Conservation (phyloP, 1,140 invertebrate genomes). For the Diuraphis noxia region DNA sequence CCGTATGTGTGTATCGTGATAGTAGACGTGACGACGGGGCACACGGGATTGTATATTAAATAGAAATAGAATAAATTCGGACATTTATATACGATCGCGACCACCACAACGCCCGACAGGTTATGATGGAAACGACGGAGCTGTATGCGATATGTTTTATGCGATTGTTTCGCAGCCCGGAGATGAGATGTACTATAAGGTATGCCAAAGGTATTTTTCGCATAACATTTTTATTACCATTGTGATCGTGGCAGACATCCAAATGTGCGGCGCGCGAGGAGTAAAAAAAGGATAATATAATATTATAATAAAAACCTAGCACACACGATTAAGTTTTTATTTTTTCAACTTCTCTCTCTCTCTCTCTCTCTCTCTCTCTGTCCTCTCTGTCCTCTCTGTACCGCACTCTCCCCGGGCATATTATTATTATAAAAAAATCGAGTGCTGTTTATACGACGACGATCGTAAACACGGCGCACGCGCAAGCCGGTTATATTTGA, state of each 20-base stretch:
- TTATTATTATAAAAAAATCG: too few species aligned
- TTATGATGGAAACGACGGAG: not conserved
- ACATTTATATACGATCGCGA: not conserved
- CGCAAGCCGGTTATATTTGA: constrained; percentile 39
- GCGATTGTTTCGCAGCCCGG: not conserved
- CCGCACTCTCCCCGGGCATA: not conserved
- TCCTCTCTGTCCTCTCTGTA: not conserved
- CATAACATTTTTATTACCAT: constrained; percentile 15
- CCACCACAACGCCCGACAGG: not conserved
- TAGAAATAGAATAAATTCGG: too few species aligned
- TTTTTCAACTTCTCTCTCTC: not conserved
- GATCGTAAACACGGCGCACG: constrained; percentile 19
- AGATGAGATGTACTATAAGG: not conserved
- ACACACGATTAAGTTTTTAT: constrained; percentile 24
- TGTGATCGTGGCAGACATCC: constrained; percentile 29
- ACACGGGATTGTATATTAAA: not conserved
- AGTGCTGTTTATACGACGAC: not conserved
- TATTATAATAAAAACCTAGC: not conserved
- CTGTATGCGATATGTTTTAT: not conserved
- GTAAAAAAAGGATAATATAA: constrained; percentile 22
- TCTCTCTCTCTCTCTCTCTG: not conserved
- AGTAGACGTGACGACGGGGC: not conserved
- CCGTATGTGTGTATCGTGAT: not conserved
- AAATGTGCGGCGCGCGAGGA: constrained; percentile 15
- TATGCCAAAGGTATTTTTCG: not conserved